A percentile compares a stretch with the other conserved stretches of the same genome.
phyloP scores from a whole-genome alignment of 1,140 invertebrate species.

The Achroia grisella region DNA sequence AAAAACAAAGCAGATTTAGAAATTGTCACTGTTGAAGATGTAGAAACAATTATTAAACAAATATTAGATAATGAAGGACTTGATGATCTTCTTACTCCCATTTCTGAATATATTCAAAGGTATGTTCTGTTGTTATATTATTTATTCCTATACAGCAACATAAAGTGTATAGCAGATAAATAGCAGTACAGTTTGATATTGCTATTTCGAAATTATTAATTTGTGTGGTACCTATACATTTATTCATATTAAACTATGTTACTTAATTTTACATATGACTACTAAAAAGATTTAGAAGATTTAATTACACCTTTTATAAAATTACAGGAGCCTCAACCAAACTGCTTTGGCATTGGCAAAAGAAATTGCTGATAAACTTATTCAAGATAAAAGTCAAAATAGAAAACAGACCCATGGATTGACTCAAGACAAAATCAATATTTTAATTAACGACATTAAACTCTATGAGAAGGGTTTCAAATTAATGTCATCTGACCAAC shows the following conservation, averaged over 20 bases:
- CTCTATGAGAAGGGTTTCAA: constrained; percentile 92
- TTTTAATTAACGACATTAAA: constrained; percentile 83
- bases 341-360: constrained; percentile 77
- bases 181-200: no score
- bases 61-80: constrained; percentile 79
- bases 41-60: constrained; percentile 78
- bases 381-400: constrained; percentile 79
- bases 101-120: constrained; percentile 77
- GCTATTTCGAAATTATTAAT: no score
- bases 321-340: constrained; percentile 71
- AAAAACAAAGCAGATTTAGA: constrained; percentile 68
- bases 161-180: no score
- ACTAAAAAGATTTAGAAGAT: no score
- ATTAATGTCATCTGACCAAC: constrained; percentile 73
- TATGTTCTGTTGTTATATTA: constrained; percentile 44
- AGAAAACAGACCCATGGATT: constrained; percentile 85
- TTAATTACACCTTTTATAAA: not conserved
- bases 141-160: no score
- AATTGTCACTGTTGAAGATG: constrained; percentile 80
- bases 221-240: no score
- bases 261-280: not conserved
- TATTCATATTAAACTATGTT: constrained; percentile 1
- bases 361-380: constrained; percentile 79
- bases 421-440: constrained; percentile 87
- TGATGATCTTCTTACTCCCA: constrained; percentile 76